phyloP scores from a whole-genome alignment of 2,113 vertebrate genomes.

The Buteo buteo region DNA sequence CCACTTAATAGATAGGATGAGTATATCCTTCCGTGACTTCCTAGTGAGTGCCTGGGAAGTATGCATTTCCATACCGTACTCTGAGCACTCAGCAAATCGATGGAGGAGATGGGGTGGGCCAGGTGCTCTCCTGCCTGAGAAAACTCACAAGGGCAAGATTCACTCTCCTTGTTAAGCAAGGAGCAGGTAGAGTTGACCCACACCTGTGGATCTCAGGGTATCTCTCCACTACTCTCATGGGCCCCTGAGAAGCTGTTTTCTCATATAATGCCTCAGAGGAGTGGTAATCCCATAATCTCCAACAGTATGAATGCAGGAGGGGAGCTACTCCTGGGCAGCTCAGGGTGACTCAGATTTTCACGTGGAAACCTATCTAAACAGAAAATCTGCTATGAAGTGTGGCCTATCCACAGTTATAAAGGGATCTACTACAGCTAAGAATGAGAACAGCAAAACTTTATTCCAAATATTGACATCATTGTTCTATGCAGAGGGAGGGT shows the following conservation, averaged over 20 bases:
- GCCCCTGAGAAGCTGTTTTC: not conserved
- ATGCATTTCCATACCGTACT: not conserved
- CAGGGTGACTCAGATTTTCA: not conserved
- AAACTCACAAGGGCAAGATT: not conserved
- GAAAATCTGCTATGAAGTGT: not conserved
- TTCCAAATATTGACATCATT: not conserved
- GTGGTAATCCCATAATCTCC: not conserved
- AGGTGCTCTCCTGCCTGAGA: not conserved
- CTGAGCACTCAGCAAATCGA: not conserved
- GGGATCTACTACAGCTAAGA: not conserved
- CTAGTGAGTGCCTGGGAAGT: not conserved
- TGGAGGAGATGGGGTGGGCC: not conserved
- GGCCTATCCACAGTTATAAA: not conserved
- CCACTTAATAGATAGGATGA: not conserved
- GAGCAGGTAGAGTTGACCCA: not conserved
- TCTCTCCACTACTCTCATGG: not conserved
- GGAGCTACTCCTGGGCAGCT: not conserved
- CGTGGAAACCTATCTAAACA: not conserved
- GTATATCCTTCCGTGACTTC: not conserved
- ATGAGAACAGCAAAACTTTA: not conserved
- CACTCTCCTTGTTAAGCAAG: not conserved
- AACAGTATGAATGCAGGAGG: not conserved
- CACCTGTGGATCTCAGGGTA: not conserved
- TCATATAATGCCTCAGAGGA: not conserved
- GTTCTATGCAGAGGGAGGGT: not conserved